A percentile compares a stretch with the other conserved stretches of the same genome.
Conservation (phyloP, 1,140 invertebrate species). For the Musca vetustissima region DNA sequence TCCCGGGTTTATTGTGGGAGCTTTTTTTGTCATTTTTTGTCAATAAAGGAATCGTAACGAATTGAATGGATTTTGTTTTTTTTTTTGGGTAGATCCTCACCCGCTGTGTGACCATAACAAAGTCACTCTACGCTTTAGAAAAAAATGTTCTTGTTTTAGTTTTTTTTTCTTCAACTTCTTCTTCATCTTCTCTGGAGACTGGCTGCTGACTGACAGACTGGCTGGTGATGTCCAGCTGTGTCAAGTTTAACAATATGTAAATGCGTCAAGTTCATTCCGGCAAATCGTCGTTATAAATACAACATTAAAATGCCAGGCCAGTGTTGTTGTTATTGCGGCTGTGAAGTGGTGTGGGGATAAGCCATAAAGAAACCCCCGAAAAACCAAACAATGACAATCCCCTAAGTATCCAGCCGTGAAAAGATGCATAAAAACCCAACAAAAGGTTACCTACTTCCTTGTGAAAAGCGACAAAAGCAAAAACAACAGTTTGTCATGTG, state of each 20-base stretch:
- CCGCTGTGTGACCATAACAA: slow-evolving; percentile 22
- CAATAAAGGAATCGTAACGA: too few relatives aligned
- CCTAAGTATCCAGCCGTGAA: slow-evolving; percentile 19
- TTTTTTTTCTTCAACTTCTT: too few relatives aligned
- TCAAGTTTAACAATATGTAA: slow-evolving; percentile 23
- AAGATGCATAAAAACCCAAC: slow-evolving; percentile 11
- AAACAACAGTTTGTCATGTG: too few relatives aligned
- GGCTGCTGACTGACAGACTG: too few relatives aligned
- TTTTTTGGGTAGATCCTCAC: not conserved
- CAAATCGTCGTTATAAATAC: slow-evolving; percentile 21
- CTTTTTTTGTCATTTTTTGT: not conserved
- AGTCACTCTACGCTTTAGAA: slow-evolving; percentile 3
- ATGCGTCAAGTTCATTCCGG: slow-evolving; percentile 16
- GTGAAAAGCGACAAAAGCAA: not conserved
- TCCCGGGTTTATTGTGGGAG: slow-evolving; percentile 9
- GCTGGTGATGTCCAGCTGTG: slow-evolving; percentile 12
- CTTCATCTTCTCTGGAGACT: too few relatives aligned
- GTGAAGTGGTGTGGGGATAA: not conserved
- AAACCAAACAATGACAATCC: slow-evolving; percentile 19
- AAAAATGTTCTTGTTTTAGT: too few relatives aligned
- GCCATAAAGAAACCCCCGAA: not conserved
- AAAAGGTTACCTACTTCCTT: slow-evolving; percentile 19
- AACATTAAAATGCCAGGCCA: slow-evolving; percentile 1
- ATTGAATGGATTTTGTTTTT: not conserved
- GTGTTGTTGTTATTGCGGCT: too few relatives aligned